A percentile compares a stretch with the other conserved stretches of the same genome.
phyloP scores from a whole-genome alignment of 1,140 invertebrate genomes.

The Hirudo medicinalis region DNA sequence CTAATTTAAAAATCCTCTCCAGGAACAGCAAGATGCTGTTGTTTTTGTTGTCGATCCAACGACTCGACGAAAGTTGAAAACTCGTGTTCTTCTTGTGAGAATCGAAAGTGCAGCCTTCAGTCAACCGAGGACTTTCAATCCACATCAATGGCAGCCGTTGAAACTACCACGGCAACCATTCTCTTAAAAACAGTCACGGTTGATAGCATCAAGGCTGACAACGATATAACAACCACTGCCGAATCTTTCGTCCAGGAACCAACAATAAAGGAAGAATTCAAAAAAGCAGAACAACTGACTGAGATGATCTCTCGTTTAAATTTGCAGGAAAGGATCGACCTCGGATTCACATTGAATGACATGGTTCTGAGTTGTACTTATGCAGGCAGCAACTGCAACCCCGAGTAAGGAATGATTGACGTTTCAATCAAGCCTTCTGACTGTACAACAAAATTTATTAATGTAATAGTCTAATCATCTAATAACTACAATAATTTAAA shows the following conservation, averaged over 20 bases:
- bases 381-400: constrained; percentile 11
- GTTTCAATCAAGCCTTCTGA: background rate
- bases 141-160: background rate
- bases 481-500: too few relatives aligned
- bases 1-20: too few relatives aligned
- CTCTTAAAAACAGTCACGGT: background rate
- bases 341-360: constrained; percentile 19
- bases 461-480: background rate
- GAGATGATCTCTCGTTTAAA: background rate
- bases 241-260: background rate
- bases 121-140: background rate
- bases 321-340: background rate
- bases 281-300: constrained; percentile 8
- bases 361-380: constrained; percentile 14
- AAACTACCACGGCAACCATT: background rate
- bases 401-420: constrained; percentile 2
- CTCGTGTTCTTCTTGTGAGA: background rate
- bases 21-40: constrained; percentile 9
- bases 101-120: background rate
- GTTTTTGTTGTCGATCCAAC: background rate
- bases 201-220: background rate
- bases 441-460: too few relatives aligned
- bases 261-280: background rate
- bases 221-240: background rate
- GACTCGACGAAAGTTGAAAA: background rate